Evolutionary conservation across 2,797 vertebrate genomes (phyloP).

Genomic region (Mus caroli): DNA sequence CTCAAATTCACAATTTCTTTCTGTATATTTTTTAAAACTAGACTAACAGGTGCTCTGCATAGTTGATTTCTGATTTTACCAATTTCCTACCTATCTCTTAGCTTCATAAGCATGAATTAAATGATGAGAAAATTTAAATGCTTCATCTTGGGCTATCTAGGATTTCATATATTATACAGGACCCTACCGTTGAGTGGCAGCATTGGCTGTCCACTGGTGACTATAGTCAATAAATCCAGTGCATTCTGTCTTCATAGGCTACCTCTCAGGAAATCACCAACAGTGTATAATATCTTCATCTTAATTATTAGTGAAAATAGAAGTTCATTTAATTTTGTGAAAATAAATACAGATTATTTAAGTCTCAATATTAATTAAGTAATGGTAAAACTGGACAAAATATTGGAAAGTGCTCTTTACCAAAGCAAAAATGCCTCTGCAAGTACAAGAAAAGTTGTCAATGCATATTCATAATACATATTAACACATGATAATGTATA

Average conservation of each 20-base stretch:
- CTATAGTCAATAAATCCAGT: neutral
- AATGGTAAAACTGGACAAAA: neutral
- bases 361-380: neutral
- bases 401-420: neutral
- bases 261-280: neutral
- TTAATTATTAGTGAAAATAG: neutral
- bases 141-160: neutral
- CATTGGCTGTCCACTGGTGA: no score
- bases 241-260: neutral
- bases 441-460: neutral
- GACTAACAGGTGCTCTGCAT: neutral
- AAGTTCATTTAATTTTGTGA: neutral
- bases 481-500: neutral
- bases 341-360: neutral
- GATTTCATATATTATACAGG: neutral
- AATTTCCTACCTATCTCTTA: neutral
- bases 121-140: neutral
- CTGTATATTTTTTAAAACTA: neutral
- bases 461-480: neutral
- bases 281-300: neutral
- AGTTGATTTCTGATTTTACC: neutral
- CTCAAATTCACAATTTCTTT: neutral
- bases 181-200: neutral
- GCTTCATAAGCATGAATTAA: neutral
- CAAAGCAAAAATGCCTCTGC: neutral